Conservation (phyloP, 2,797 vertebrate genomes). For the Squalus acanthias region DNA sequence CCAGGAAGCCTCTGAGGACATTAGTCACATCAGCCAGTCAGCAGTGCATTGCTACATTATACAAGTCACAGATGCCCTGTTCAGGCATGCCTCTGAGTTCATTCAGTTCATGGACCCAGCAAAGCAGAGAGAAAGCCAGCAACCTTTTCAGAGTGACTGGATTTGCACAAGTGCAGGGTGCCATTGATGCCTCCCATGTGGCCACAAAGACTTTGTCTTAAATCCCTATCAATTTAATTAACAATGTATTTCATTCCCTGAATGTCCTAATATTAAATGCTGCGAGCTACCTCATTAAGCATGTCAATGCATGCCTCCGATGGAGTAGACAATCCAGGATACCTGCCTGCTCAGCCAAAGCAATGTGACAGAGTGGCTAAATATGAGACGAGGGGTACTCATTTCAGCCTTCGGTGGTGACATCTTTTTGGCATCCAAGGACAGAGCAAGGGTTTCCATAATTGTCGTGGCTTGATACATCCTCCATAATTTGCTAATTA, state of each 20-base stretch:
- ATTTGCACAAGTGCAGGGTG: too few species aligned
- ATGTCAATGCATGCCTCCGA: background rate
- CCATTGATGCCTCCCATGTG: background rate
- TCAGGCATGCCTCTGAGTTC: too few species aligned
- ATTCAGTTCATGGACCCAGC: too few species aligned
- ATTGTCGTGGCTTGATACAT: background rate
- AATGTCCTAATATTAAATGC: background rate
- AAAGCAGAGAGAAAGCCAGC: too few species aligned
- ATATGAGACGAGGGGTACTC: background rate
- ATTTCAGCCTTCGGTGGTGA: background rate
- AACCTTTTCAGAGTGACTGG: too few species aligned
- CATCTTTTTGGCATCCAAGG: background rate
- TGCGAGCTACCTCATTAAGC: background rate
- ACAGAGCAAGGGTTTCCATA: background rate
- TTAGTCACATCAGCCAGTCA: too few species aligned
- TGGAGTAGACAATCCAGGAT: background rate
- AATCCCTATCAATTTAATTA: background rate
- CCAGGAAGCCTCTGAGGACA: too few species aligned
- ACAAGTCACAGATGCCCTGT: too few species aligned
- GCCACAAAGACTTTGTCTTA: background rate
- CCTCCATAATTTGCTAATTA: background rate
- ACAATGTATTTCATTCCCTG: background rate
- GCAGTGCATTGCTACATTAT: too few species aligned
- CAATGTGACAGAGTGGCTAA: background rate
- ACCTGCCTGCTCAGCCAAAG: background rate